Conservation (phyloP, 2,113 vertebrate genomes). For the Corydoras maculifer region DNA sequence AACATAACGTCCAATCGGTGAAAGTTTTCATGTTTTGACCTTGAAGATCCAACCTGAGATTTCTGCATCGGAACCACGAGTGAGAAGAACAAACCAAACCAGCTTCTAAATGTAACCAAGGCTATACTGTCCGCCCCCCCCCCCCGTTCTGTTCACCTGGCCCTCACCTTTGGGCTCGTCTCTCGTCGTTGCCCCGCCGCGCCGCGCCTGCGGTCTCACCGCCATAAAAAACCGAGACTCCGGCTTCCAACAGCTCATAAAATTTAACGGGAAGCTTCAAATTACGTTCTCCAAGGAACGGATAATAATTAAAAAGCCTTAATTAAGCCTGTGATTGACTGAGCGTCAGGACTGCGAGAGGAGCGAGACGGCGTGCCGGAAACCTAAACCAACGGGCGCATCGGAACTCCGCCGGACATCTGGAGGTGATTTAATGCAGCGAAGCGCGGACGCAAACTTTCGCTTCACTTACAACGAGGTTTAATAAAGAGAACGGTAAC, state of each 20-base stretch:
- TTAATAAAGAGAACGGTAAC: not conserved
- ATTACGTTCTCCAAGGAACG: constrained; percentile 59
- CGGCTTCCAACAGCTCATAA: constrained; percentile 61
- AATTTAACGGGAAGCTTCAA: constrained; percentile 57
- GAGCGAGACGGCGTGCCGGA: constrained; percentile 15
- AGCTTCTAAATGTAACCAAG: too few relatives aligned
- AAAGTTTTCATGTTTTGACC: too few relatives aligned
- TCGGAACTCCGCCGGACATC: constrained; percentile 14
- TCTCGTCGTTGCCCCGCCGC: not conserved
- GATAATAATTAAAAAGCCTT: constrained; percentile 66
- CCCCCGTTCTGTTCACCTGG: too few relatives aligned
- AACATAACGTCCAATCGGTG: too few relatives aligned
- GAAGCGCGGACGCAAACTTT: constrained; percentile 17
- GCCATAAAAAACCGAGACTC: constrained; percentile 51
- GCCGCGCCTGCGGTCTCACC: constrained; percentile 35
- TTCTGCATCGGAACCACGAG: too few relatives aligned
- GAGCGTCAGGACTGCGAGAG: constrained; percentile 34
- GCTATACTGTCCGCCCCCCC: too few relatives aligned
- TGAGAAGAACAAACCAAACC: too few relatives aligned
- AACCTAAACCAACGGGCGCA: constrained; percentile 2
- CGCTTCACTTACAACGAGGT: not conserved
- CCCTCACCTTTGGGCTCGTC: constrained; percentile 12
- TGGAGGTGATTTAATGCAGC: constrained; percentile 3
- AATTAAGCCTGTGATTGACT: constrained; percentile 58
- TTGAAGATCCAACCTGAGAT: too few relatives aligned